Percentiles rank a stretch among this genome's conserved stretches.
phyloP scores from a whole-genome alignment of 2,113 vertebrate genomes.

The Colossoma macropomum region DNA sequence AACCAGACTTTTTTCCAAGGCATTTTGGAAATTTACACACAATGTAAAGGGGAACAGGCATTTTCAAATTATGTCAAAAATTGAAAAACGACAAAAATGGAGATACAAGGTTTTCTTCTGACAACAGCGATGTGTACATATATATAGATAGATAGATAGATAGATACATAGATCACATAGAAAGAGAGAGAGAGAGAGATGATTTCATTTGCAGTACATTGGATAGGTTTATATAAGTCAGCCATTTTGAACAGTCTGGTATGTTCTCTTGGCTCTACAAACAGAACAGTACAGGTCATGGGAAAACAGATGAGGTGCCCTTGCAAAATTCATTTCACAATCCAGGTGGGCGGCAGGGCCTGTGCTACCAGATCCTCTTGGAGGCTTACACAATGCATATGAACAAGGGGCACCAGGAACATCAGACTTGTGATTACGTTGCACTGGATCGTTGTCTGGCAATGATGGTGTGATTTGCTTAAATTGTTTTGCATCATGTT shows the following conservation, averaged over 20 bases:
- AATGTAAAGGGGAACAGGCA: too few relatives aligned
- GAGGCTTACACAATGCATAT: background rate
- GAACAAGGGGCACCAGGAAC: background rate
- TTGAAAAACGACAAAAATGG: too few relatives aligned
- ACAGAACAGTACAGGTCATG: conserved; percentile 20
- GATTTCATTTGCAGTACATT: too few relatives aligned
- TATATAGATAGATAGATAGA: too few relatives aligned
- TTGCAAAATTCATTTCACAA: conserved; percentile 40
- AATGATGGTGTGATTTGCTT: background rate
- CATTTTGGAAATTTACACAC: too few relatives aligned
- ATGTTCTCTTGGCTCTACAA: conserved; percentile 30
- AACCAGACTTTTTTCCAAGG: too few relatives aligned
- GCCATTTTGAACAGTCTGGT: background rate
- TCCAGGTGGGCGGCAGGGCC: background rate
- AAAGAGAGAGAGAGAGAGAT: too few relatives aligned
- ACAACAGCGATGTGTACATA: too few relatives aligned
- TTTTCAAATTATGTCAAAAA: too few relatives aligned
- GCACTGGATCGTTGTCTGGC: background rate
- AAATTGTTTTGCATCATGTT: background rate
- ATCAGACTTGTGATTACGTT: background rate
- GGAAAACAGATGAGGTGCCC: conserved; percentile 8
- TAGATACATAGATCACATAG: too few relatives aligned
- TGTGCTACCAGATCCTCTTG: background rate
- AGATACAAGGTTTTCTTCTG: too few relatives aligned
- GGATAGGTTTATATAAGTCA: background rate